Base-by-base conservation (phyloP, 2,888 invertebrate genomes). In the Serripes groenlandicus region DNA sequence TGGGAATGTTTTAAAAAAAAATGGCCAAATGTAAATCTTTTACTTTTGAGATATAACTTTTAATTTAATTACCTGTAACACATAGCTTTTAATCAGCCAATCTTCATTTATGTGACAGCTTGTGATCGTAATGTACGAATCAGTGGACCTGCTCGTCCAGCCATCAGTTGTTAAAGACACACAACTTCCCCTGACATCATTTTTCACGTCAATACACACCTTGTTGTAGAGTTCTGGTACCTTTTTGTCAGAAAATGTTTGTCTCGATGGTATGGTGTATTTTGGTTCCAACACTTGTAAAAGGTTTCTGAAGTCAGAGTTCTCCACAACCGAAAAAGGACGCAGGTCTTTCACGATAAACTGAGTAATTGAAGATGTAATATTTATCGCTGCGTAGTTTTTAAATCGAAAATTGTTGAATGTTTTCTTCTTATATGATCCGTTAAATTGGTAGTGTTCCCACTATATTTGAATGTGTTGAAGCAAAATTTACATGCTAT, bases 81-180 rank as follows among this genome's bases (percentile, higher is more conserved):
- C n/a, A 71, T 68, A 81, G 32, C 71, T 75, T 30, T 64, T 66
- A 30, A 76, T 30, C 3, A 52, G 32, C 81, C 75, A 75, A 26
- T 81, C 58, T 2, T 71, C 37, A 28, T 71, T 60, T 28, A 81
- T 71, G 49, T 75, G 71, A 0, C 30, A 32, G 23, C 56, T 32
- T 9, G 81, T 81, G 7, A 81, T 66, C 4, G 75, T 81, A 11
- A 76, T 28, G 28, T 79, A 79, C 1, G 69, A 54, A 4, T 78
- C 73, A 11, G 78, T 78, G 4, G 78, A 56, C 28, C 78, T 28
- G 26, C 69, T 69, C 2, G 62, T 64, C 74, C 74, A 64, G 5
- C 66, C 68, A 35, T 75, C 75, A 30, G 66, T 75, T 7, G 75
- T 75, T 3, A 66, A n/a, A 35, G 75, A 30, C 21, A 66, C 69